Base-by-base conservation (phyloP, 2,888 invertebrate species). In the Drosophila putrida region DNA sequence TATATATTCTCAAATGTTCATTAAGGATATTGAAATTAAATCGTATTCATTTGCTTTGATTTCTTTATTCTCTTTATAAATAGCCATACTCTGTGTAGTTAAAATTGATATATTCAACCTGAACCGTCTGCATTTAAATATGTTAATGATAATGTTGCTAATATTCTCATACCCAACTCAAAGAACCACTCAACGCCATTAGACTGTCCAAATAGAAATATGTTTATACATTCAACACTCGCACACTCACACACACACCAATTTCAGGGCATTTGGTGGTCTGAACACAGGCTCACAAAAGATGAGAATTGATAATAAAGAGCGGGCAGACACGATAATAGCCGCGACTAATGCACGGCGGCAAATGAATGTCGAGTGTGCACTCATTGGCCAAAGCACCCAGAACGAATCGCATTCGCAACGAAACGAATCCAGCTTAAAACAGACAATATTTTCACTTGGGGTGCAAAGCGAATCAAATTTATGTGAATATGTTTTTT, bases 101-200 rank as follows among this genome's bases (percentile, higher is more conserved):
- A 10, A 49, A 60, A 54, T 67, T 69, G 65, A 55, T 58, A 59
- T 33, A 49, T 49, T 71, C 53, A 51, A 27, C 25, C 58, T 49
- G 47, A 6, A 6, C 36, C 28, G 68, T 51, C 60, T 68, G 51
- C 67, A 79, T 82, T 80, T 75, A 78, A 83, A 86, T 83, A 83
- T 83, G 88, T 80, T 88, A 88, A 83, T 88, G 83, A 73, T 82
- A 80, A 83, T 88, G 80, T 67, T 72, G 86, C 88, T 85, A 88
- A 82, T 85, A 82, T 60, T 66, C 74, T 62, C 71, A 63, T 43
- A 60, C 60, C 71, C 51, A 41, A 39, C 63, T 53, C 65, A 66
- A 47, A 46, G 62, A 41, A 53, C 60, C 78, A 78, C 79, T 76
- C 75, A 78, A 44, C 64, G 75, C 75, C 79, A 77, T 77, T 77